These are phyloP conservation scores for Gymnogyps californianus DNA, from an alignment of 2,113 vertebrate genomes.

Conservation along the genomic window DNA sequence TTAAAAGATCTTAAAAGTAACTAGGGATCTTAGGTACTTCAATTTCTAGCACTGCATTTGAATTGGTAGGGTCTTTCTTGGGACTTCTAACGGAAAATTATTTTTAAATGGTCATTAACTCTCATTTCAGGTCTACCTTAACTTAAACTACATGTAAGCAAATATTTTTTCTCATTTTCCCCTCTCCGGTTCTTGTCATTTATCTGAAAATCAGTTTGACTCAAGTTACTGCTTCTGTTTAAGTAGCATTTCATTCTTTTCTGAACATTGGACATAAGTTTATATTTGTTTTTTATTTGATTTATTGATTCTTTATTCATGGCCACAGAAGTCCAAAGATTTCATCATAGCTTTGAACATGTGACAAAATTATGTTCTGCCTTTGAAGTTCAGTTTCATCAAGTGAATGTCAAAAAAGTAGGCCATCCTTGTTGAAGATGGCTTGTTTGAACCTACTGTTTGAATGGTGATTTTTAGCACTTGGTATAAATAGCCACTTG, in stretches of 20 bases:
- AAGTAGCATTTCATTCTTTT: not conserved
- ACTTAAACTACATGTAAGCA: not conserved
- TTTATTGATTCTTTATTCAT: not conserved
- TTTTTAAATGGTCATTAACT: not conserved
- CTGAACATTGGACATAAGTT: fast-evolving
- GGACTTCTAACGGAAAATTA: not conserved
- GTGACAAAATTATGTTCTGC: not conserved
- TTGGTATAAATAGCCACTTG: not conserved
- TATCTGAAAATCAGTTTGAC: not conserved
- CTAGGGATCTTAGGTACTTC: not conserved
- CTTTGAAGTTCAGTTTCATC: not conserved
- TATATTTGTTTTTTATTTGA: not conserved
- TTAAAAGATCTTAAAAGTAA: not conserved
- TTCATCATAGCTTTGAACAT: not conserved
- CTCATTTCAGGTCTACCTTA: not conserved
- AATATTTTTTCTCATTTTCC: not conserved
- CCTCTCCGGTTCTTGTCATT: not conserved
- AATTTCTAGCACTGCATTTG: not conserved
- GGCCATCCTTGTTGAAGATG: not conserved
- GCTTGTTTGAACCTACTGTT: not conserved
- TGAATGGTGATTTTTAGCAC: not conserved
- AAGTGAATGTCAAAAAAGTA: not conserved
- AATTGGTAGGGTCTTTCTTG: not conserved
- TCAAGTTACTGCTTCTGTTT: not conserved
- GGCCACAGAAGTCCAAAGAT: not conserved